Percentiles rank a stretch among this genome's conserved stretches.
Conservation (phyloP, 2,797 vertebrate species). For the Lateolabrax maculatus region DNA sequence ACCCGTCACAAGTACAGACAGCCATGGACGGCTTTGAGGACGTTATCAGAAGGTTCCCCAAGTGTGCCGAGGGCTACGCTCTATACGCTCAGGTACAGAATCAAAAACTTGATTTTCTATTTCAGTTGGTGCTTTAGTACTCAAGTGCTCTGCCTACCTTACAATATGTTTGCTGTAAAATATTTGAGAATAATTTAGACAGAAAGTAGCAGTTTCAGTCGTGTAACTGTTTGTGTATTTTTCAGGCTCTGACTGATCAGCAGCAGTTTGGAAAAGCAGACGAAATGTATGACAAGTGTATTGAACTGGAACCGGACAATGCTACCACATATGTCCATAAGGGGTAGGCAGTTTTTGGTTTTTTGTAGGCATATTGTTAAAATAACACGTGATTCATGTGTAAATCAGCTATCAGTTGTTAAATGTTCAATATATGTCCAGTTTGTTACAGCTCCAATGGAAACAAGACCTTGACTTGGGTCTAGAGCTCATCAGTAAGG, state of each 20-base stretch:
- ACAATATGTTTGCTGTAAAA: neutral
- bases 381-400: neutral
- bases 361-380: neutral
- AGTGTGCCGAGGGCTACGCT: slow-evolving; percentile 97
- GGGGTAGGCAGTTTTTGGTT: slow-evolving; percentile 86
- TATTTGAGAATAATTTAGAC: neutral
- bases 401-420: neutral
- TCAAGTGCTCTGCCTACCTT: neutral
- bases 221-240: slow-evolving; percentile 20
- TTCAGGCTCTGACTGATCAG: slow-evolving; percentile 98
- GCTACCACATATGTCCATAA: slow-evolving; percentile 99
- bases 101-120: neutral
- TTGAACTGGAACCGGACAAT: slow-evolving; percentile 98
- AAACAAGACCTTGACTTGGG: slow-evolving; percentile 98
- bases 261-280: slow-evolving; percentile 99
- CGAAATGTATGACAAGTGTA: slow-evolving; percentile 99
- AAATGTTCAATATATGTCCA: slow-evolving; percentile 67
- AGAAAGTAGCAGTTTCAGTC: neutral
- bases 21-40: slow-evolving; percentile 98
- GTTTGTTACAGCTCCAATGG: slow-evolving; percentile 99
- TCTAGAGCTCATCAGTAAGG: slow-evolving; percentile 98
- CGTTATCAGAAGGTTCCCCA: slow-evolving; percentile 95
- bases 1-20: slow-evolving; percentile 93
- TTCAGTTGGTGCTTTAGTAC: neutral
- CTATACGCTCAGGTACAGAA: slow-evolving; percentile 94